Conservation (phyloP, 2,888 invertebrate genomes). For the Nomada fucata region DNA sequence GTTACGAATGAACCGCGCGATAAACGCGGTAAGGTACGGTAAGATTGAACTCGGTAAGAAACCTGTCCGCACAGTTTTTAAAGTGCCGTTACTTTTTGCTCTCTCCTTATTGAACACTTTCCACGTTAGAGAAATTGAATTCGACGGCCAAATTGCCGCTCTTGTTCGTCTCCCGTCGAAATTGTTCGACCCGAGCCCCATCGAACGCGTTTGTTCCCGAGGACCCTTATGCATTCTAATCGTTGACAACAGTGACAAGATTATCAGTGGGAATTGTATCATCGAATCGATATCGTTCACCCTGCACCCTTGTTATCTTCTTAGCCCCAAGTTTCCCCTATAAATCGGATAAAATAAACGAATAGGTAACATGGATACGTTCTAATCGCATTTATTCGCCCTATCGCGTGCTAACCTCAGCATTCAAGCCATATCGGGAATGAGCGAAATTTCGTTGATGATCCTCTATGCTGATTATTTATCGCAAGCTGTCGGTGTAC, state of each 20-base stretch:
- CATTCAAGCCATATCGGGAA: too few species aligned
- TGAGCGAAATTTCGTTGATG: too few species aligned
- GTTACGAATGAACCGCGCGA: background rate
- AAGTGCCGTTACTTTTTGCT: too few species aligned
- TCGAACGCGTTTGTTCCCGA: background rate
- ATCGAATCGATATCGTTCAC: background rate
- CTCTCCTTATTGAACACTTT: too few species aligned
- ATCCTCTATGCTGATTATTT: background rate
- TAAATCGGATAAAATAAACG: background rate
- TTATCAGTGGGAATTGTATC: slow-evolving; percentile 21
- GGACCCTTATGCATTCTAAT: slow-evolving; percentile 17
- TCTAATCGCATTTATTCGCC: background rate
- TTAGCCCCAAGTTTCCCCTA: background rate
- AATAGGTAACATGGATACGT: background rate
- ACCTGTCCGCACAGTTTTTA: too few species aligned
- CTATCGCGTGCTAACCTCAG: too few species aligned
- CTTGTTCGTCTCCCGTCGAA: slow-evolving; percentile 2
- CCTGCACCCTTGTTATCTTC: background rate
- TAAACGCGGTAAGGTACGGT: background rate
- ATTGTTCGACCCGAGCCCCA: slow-evolving; percentile 18
- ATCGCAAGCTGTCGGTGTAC: background rate
- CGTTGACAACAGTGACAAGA: slow-evolving; percentile 15
- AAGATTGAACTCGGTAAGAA: background rate
- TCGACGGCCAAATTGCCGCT: background rate
- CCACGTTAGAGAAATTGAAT: background rate